phyloP scores from a whole-genome alignment of 2,113 vertebrate genomes.

The Spilogale gracilis region DNA sequence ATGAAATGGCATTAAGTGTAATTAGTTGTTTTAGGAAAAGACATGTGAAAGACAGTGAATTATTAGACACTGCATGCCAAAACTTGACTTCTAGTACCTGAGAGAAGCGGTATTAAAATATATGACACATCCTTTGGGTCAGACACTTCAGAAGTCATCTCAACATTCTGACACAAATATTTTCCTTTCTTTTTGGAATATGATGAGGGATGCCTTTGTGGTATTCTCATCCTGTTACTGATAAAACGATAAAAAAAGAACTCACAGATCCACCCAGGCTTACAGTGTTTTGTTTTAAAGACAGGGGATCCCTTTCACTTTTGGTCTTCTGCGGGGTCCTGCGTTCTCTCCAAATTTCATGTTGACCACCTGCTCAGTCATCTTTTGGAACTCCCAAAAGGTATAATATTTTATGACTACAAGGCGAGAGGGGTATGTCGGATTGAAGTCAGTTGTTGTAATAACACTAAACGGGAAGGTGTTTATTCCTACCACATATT shows the following conservation, averaged over 20 bases:
- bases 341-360: neutral
- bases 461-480: neutral
- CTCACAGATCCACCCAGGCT: neutral
- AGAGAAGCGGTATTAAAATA: conserved; percentile 62
- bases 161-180: conserved; percentile 58
- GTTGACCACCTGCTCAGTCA: neutral
- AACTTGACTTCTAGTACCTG: conserved; percentile 58
- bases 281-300: neutral
- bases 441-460: neutral
- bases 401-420: neutral
- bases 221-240: conserved; percentile 39
- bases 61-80: conserved; percentile 39
- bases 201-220: conserved; percentile 54
- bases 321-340: neutral
- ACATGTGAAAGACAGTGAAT: conserved; percentile 58
- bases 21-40: conserved; percentile 73
- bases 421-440: neutral
- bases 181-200: conserved; percentile 50
- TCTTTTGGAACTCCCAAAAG: neutral
- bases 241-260: conserved; percentile 42
- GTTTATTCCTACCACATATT: neutral
- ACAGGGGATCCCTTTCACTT: neutral
- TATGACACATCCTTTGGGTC: conserved; percentile 62
- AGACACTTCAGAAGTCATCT: conserved; percentile 57
- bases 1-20: conserved; percentile 63